phyloP scores from a whole-genome alignment of 2,113 vertebrate genomes.

The Pseudorectes ferrugineus region DNA sequence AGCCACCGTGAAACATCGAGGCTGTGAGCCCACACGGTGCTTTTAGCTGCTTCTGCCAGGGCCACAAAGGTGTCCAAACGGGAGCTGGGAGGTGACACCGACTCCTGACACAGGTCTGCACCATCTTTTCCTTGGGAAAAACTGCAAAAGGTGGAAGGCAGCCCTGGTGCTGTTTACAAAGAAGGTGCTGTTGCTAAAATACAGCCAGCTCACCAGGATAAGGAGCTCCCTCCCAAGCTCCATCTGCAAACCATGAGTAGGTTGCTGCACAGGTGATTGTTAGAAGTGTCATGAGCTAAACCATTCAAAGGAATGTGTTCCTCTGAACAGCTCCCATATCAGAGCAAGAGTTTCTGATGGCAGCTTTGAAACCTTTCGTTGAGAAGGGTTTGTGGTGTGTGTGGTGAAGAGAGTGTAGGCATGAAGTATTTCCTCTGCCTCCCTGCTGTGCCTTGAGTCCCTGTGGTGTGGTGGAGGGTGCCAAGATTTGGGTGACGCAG shows the following conservation, averaged over 20 bases:
- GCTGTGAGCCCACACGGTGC: neutral
- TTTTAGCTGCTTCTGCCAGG: neutral
- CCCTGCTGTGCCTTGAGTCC: accelerated
- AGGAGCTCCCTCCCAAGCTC: neutral
- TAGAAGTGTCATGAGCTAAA: neutral
- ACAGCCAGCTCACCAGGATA: accelerated
- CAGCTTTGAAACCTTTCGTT: neutral
- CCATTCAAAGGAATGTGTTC: neutral
- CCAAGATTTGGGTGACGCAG: neutral
- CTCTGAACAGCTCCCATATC: neutral
- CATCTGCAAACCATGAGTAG: neutral
- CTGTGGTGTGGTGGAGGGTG: neutral
- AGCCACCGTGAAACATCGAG: accelerated
- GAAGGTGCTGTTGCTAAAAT: neutral
- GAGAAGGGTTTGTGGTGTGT: neutral
- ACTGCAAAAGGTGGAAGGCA: neutral
- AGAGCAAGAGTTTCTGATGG: neutral
- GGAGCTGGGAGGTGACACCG: neutral
- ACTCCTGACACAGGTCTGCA: neutral
- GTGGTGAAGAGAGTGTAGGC: neutral
- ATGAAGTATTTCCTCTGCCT: neutral
- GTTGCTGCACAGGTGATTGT: neutral
- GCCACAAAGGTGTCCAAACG: neutral
- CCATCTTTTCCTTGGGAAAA: neutral
- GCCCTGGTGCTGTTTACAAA: neutral